These are phyloP conservation scores for Hippocampus barbouri DNA, from an alignment of 2,113 vertebrate genomes.

Conservation along the genomic window DNA sequence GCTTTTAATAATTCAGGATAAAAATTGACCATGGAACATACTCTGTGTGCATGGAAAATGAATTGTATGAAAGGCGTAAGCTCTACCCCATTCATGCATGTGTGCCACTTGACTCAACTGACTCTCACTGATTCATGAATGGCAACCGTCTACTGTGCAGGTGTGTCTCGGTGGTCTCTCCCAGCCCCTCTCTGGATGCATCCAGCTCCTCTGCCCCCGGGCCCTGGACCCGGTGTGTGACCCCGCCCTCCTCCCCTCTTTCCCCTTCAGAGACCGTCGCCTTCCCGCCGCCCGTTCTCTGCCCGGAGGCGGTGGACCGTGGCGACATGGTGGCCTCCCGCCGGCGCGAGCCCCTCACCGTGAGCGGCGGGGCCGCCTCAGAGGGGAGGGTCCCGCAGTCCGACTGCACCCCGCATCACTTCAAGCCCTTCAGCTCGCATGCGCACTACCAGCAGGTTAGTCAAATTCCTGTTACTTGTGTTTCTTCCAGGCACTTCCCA, in stretches of 20 bases:
- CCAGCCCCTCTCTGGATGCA: constrained; percentile 73
- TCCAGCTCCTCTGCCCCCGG: constrained; percentile 66
- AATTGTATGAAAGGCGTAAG: neutral
- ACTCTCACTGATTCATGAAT: constrained; percentile 23
- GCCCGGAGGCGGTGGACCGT: constrained; percentile 77
- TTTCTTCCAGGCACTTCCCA: neutral
- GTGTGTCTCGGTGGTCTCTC: constrained; percentile 64
- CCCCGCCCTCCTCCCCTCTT: constrained; percentile 26
- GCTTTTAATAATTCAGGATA: too few species aligned
- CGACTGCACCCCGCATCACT: constrained; percentile 78
- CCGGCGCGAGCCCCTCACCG: constrained; percentile 80
- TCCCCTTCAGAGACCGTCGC: constrained; percentile 30
- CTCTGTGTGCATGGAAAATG: neutral
- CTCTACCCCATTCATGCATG: constrained; percentile 22
- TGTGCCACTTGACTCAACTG: constrained; percentile 20
- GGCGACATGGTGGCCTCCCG: constrained; percentile 94
- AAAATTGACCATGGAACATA: neutral
- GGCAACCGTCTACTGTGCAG: constrained; percentile 31
- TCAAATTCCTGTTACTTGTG: neutral
- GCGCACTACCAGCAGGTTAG: constrained; percentile 88
- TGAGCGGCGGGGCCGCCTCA: constrained; percentile 77
- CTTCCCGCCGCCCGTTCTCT: constrained; percentile 56
- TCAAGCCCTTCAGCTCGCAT: constrained; percentile 94
- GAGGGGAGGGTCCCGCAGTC: constrained; percentile 79
- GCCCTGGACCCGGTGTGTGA: constrained; percentile 70